A percentile compares a stretch with the other conserved stretches of the same genome.
Conservation (phyloP, 2,113 vertebrate genomes). For the Phycodurus eques region DNA sequence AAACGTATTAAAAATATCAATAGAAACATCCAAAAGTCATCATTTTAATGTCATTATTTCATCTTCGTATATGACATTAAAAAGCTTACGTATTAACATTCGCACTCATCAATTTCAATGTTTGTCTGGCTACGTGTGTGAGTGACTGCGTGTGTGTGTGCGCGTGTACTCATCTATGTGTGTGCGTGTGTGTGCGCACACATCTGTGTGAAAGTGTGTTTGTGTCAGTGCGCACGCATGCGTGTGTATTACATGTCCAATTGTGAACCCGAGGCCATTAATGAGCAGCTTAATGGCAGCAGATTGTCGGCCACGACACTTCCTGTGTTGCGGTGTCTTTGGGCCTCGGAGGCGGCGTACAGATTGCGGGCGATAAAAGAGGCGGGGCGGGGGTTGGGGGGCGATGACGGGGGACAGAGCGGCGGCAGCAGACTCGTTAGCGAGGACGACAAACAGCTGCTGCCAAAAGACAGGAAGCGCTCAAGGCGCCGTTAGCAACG, state of each 20-base stretch:
- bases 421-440: background rate
- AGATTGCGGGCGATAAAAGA: background rate
- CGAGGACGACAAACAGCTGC: conserved; percentile 2
- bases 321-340: no score
- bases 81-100: background rate
- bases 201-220: background rate
- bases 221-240: conserved; percentile 2
- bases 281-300: no score
- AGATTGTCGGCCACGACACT: no score
- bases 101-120: background rate
- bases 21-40: background rate
- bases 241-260: no score
- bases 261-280: no score
- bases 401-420: no score
- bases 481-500: background rate
- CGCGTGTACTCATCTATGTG: background rate
- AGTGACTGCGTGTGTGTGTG: conserved; percentile 11
- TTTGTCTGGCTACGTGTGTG: background rate
- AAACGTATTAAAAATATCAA: background rate
- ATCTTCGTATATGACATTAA: background rate
- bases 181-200: background rate
- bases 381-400: no score
- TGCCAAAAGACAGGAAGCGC: background rate
- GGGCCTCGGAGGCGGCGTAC: background rate
- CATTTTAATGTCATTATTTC: background rate